These are phyloP conservation scores for Latrodectus geometricus DNA, from an alignment of 1,140 invertebrate species.

Conservation along the genomic window DNA sequence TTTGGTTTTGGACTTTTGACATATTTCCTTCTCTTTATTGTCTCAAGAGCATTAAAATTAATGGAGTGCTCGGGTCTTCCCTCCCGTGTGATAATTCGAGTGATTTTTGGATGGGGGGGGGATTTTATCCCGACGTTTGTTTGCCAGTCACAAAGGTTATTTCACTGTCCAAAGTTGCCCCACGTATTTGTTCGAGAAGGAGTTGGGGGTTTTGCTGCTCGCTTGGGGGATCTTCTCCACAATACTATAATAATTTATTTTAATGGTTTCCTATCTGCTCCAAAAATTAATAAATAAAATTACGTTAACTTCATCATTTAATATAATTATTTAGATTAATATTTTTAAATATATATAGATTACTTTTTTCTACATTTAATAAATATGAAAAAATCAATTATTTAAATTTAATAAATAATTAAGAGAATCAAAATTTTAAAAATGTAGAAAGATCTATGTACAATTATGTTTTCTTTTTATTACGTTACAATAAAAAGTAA, in stretches of 20 bases:
- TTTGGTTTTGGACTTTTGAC: slow-evolving; percentile 31
- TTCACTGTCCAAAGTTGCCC: background rate
- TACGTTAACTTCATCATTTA: too few relatives aligned
- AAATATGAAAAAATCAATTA: too few relatives aligned
- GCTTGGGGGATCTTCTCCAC: background rate
- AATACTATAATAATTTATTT: background rate
- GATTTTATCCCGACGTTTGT: slow-evolving; percentile 14
- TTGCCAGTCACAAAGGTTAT: slow-evolving; percentile 26
- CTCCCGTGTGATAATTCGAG: slow-evolving; percentile 22
- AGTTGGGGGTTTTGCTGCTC: background rate
- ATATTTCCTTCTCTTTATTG: slow-evolving; percentile 34
- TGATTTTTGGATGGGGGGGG: background rate
- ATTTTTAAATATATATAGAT: too few relatives aligned
- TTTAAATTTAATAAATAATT: too few relatives aligned
- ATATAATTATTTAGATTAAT: too few relatives aligned
- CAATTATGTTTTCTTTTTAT: too few relatives aligned
- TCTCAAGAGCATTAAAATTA: slow-evolving; percentile 57
- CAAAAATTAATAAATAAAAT: too few relatives aligned
- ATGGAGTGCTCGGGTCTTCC: slow-evolving; percentile 6
- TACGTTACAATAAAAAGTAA: too few relatives aligned
- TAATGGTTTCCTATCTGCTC: too few relatives aligned
- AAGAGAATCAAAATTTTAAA: too few relatives aligned
- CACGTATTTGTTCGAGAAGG: background rate
- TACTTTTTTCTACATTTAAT: too few relatives aligned
- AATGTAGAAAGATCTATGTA: too few relatives aligned